Base-by-base conservation (phyloP, 2,888 invertebrate species). In the Eristalinus aeneus region DNA sequence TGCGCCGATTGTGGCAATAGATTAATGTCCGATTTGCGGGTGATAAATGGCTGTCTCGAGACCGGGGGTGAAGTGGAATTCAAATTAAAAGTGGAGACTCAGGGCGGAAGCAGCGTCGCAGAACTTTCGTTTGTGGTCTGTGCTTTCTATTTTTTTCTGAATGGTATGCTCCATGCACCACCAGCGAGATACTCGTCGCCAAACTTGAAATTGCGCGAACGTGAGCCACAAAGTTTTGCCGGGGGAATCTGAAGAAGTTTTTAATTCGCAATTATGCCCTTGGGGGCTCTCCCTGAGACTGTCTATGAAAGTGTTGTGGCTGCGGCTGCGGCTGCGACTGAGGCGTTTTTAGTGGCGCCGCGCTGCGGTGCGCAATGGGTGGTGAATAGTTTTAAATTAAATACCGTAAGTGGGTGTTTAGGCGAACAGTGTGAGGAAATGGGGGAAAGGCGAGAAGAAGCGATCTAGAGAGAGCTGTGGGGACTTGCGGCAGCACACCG, bases 261-360 rank as follows among this genome's bases (percentile, higher is more conserved):
- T 79, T 79, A 79, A 79, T 79, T 79, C 67, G 72, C 72, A 79
- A 79, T 79, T 79, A 79, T 79, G 72, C 31, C 78, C 78, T 72
- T 67, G 79, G 72, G 72, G 61, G 72, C 12, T 34, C 53, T 32
- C 12, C 8, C n/a, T 20, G 27, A 27, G 16, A 16, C 46, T 16
- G 46, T 46, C 46, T 46, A 8, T 46, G 16, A 8, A 46, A 16
- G 46, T 46, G 46, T 46, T 16, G 46, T 46, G 46, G 16, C 46
- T 46, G 46, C 46, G 46, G 46, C 46, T 46, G 46, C 27, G 27
- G 27, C 27, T 46, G 46, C 27, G 27, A 5, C 27, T 27, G 27
- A 27, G 27, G 27, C 27, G 27, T 27, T 5, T 27, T 2, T 27
- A 27, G 27, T 27, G 27, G 27, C 27, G 16, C 6, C 6, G 46